Conservation (phyloP, 2,797 vertebrate species). For the Eurystomus glaucurus region DNA sequence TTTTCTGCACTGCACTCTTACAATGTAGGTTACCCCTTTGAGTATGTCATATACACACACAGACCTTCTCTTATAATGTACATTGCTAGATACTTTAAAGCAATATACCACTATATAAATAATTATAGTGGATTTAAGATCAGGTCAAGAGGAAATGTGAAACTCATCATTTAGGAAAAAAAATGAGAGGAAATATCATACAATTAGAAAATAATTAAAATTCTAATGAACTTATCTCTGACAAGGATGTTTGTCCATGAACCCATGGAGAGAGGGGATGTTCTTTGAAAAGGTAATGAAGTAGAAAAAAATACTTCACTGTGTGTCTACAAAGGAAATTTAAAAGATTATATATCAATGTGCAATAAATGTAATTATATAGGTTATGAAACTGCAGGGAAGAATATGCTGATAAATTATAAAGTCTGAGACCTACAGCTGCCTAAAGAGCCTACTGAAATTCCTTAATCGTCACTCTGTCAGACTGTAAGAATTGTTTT, state of each 20-base stretch:
- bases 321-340: not conserved
- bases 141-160: conserved; percentile 36
- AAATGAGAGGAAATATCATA: conserved; percentile 13
- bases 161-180: not conserved
- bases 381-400: not conserved
- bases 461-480: not conserved
- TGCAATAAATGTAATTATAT: not conserved
- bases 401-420: not conserved
- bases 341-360: not conserved
- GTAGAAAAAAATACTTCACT: not conserved
- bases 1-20: not conserved
- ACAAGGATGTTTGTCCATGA: not conserved
- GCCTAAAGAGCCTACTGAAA: not conserved
- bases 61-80: not conserved
- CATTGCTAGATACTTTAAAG: not conserved
- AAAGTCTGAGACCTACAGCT: not conserved
- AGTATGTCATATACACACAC: not conserved
- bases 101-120: not conserved
- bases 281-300: conserved; percentile 20
- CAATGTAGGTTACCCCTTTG: not conserved
- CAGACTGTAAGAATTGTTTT: not conserved
- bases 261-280: not conserved
- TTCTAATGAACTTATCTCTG: conserved; percentile 2
- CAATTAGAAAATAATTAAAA: conserved; percentile 49
- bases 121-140: conserved; percentile 9